Conservation (phyloP, 2,797 vertebrate genomes). For the Acanthis flammea region DNA sequence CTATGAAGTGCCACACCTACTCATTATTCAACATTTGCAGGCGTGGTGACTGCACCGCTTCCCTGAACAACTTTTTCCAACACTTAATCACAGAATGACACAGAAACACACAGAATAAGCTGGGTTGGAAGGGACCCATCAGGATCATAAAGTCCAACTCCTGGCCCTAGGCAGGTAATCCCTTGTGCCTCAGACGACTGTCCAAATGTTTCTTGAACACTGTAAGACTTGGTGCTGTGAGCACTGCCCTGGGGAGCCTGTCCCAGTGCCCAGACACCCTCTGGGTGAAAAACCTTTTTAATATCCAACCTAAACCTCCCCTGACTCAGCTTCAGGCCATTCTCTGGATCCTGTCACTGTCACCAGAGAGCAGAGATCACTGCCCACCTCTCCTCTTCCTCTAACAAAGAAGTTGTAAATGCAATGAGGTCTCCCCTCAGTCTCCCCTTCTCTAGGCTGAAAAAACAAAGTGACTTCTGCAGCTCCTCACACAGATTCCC, state of each 20-base stretch:
- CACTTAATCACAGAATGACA: background rate
- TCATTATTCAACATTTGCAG: background rate
- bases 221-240: background rate
- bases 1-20: background rate
- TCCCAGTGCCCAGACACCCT: rapidly evolving
- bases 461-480: background rate
- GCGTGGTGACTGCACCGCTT: rapidly evolving
- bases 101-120: background rate
- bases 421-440: background rate
- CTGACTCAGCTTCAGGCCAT: background rate
- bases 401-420: background rate
- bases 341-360: background rate
- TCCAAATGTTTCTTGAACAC: background rate
- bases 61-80: background rate
- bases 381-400: background rate
- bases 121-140: background rate
- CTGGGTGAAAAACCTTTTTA: background rate
- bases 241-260: background rate
- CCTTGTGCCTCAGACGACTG: rapidly evolving
- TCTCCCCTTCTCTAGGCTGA: background rate
- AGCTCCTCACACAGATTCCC: background rate
- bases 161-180: rapidly evolving
- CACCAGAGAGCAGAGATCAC: background rate
- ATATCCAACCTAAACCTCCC: background rate
- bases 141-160: background rate